A percentile compares a stretch with the other conserved stretches of the same genome.
Conservation (phyloP, 2,797 vertebrate genomes). For the Channallabes apus region DNA sequence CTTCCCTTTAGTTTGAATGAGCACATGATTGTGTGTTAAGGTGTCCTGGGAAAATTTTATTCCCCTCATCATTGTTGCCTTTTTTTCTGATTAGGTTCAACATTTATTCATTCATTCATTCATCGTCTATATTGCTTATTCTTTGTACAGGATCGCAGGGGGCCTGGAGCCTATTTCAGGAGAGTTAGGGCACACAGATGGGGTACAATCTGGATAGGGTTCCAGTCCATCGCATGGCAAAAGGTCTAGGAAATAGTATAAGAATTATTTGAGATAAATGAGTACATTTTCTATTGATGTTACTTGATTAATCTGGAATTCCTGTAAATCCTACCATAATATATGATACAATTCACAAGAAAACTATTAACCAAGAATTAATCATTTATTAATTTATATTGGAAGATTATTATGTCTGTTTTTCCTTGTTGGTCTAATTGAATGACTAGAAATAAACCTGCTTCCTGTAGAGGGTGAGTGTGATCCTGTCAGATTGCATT, state of each 20-base stretch:
- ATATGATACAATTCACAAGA: not conserved
- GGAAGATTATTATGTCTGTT: not conserved
- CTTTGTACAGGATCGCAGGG: too few species aligned
- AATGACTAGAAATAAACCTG: not conserved
- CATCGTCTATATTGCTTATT: too few species aligned
- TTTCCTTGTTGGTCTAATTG: not conserved
- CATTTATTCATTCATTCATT: too few species aligned
- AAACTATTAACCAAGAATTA: too few species aligned
- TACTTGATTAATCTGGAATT: not conserved
- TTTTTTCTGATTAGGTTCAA: not conserved
- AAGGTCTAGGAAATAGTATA: too few species aligned
- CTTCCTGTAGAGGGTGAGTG: conserved; percentile 27
- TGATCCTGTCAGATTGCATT: conserved; percentile 31
- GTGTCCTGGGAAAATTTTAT: not conserved
- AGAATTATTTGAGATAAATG: not conserved
- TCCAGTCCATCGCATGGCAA: too few species aligned
- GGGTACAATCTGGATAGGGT: too few species aligned
- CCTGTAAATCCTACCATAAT: not conserved
- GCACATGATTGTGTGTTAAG: not conserved
- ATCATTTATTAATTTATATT: not conserved
- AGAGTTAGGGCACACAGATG: too few species aligned
- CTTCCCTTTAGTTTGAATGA: not conserved
- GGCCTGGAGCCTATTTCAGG: too few species aligned
- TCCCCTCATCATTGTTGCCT: not conserved
- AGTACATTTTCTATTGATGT: not conserved